Evolutionary conservation across 1,140 invertebrate species (phyloP).

Genomic region (Spodoptera litura): DNA sequence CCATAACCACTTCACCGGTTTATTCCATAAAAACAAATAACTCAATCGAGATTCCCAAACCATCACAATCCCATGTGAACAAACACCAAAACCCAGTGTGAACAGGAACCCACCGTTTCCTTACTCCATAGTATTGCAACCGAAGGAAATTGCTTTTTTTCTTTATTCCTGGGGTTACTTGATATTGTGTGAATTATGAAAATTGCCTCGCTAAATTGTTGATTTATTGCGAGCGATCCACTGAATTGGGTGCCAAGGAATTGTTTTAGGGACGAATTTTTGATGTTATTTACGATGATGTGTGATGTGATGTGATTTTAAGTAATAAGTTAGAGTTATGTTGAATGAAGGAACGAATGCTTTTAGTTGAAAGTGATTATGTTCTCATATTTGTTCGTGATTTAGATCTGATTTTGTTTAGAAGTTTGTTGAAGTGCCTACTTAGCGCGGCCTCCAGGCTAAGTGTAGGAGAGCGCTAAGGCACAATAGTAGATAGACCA

Average conservation of each 20-base stretch:
- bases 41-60: no score
- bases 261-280: slow-evolving; percentile 42
- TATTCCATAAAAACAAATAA: no score
- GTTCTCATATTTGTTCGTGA: background rate
- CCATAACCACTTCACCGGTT: no score
- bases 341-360: background rate
- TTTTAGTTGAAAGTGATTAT: background rate
- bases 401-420: background rate
- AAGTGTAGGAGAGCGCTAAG: no score
- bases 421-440: no score
- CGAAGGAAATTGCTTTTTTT: slow-evolving; percentile 80
- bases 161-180: slow-evolving; percentile 77
- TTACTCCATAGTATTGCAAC: slow-evolving; percentile 70
- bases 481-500: no score
- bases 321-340: slow-evolving; percentile 4
- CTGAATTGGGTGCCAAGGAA: slow-evolving; percentile 63
- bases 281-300: slow-evolving; percentile 18
- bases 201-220: slow-evolving; percentile 81
- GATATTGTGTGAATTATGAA: slow-evolving; percentile 84
- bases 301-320: background rate
- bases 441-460: no score
- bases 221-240: slow-evolving; percentile 76
- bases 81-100: slow-evolving; percentile 53
- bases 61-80: slow-evolving; percentile 10
- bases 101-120: slow-evolving; percentile 55